Base-by-base conservation (phyloP, 2,888 invertebrate genomes). In the Eupithecia abbreviata region DNA sequence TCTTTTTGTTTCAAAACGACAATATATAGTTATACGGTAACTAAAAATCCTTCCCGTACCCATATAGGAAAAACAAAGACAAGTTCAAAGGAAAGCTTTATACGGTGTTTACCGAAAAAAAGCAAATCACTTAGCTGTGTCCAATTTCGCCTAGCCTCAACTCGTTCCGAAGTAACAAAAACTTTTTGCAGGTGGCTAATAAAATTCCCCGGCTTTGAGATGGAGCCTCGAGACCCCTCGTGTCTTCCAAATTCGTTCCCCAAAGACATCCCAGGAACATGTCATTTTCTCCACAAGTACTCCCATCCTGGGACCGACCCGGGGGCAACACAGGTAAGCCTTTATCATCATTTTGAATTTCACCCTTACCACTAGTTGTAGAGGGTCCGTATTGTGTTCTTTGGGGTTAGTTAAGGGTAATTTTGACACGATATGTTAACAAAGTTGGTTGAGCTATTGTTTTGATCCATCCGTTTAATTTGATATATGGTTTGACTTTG, bases 231-330 rank as follows among this genome's bases (percentile, higher is more conserved):
- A 82, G 96, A 97, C 85, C 96, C 96, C 67, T 96, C 96, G 76
- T 97, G 97, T 91, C 96, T 98, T 83, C 98, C 98, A 12, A 97
- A 97, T 90, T 98, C 98, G 85, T 98, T 98, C 93, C 97, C 98
- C 68, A 95, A 96, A 84, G 96, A 97, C 86, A 96, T 97, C 76
- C 96, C 96, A 68, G 98, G 98, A 82, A 98, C 98, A 55, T 98
- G 98, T 89, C 96, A 98, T 93, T 98, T 98, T 91, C 96, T 98
- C 74, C 96, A 97, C 86, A 96, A 96, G 83, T 98, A 98, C 94
- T 95, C 95, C 79, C 97, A 98, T 90, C 96, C 97, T 0, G 95
- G 96, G 7, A 93, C 98, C 55, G 96, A 96, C 73, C 91, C 92
- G 9, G 93, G 92, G 5, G 94, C 96, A 58, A 91, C 97, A 2